These are phyloP conservation scores for Zoroaster sp. DNA, from an alignment of 53 echinoderm and acorn worm species.

Conservation along the genomic window DNA sequence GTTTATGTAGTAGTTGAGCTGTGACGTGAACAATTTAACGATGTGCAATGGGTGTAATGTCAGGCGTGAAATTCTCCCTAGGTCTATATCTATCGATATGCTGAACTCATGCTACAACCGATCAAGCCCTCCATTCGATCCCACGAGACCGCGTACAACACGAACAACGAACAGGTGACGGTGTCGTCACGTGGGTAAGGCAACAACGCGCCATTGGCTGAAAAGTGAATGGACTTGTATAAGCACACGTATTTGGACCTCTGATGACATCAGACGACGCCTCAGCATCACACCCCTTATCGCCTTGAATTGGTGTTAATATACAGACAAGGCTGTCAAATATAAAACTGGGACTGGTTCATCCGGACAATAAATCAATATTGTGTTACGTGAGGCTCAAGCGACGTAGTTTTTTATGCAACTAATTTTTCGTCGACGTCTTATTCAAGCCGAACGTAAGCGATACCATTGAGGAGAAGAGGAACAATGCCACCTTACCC, in stretches of 20 bases:
- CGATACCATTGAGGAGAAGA: not conserved
- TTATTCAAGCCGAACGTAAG: not conserved
- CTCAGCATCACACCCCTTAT: not conserved
- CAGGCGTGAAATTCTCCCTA: too few species aligned
- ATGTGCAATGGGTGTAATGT: not conserved
- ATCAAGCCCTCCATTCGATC: not conserved
- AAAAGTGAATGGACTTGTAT: not conserved
- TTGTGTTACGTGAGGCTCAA: not conserved
- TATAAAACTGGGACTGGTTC: not conserved
- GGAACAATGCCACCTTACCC: not conserved
- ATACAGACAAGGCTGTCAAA: not conserved
- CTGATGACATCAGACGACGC: slow-evolving; percentile 4
- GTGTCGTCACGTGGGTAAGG: not conserved
- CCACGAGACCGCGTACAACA: not conserved
- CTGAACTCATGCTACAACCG: not conserved
- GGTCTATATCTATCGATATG: not conserved
- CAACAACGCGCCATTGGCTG: slow-evolving; percentile 4
- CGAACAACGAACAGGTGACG: not conserved
- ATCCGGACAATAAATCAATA: not conserved
- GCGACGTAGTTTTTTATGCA: not conserved
- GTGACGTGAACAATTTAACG: not conserved
- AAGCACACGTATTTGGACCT: not conserved
- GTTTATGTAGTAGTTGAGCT: not conserved
- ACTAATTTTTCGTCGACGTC: not conserved
- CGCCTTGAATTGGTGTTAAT: not conserved